Evolutionary conservation across 2,888 invertebrate species (phyloP).

Genomic region (Noctua fimbriata): DNA sequence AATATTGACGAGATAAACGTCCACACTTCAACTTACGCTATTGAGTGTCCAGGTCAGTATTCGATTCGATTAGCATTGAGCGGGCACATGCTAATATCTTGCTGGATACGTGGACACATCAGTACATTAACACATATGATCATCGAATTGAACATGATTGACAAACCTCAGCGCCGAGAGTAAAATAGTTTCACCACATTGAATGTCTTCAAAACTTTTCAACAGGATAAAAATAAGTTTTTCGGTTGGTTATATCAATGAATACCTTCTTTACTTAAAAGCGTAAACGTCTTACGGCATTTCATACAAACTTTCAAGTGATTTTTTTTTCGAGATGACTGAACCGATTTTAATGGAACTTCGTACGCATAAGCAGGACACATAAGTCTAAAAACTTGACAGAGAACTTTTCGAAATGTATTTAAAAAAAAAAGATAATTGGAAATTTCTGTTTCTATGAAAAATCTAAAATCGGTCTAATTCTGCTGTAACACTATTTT

Average conservation of each 20-base stretch:
- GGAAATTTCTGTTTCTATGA: no score
- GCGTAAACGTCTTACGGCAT: no score
- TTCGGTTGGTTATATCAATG: background rate
- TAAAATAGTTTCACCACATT: background rate
- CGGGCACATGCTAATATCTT: background rate
- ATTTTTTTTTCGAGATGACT: no score
- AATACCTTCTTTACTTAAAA: background rate
- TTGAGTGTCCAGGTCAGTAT: background rate
- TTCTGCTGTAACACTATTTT: no score
- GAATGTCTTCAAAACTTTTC: background rate
- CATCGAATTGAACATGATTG: slow-evolving; percentile 8
- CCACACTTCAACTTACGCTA: no score
- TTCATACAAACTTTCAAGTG: no score
- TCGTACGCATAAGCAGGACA: no score
- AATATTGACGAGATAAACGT: background rate
- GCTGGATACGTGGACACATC: background rate
- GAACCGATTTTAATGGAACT: no score
- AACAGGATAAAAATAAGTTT: background rate
- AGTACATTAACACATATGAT: background rate
- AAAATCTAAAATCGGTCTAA: no score
- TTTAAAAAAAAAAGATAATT: no score
- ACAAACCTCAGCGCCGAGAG: background rate
- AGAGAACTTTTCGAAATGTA: no score
- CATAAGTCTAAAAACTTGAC: no score
- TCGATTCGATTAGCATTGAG: background rate